Evolutionary conservation across 2,113 vertebrate genomes (phyloP), one percentile per base, ranked within the genome.

Genomic region (Merops nubicus): DNA sequence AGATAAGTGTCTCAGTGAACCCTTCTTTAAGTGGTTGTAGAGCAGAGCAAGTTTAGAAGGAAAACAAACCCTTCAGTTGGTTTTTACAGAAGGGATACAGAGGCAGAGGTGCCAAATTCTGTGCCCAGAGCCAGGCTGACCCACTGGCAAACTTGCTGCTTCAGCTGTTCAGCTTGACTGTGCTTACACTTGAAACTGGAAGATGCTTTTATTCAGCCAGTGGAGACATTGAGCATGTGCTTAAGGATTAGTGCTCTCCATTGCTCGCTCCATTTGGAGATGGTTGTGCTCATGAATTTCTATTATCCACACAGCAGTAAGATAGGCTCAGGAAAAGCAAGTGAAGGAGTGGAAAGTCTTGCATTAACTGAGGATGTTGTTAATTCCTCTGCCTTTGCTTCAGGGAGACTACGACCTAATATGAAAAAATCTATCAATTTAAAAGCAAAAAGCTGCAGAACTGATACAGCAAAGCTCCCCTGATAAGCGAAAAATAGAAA

Each of bases 381-480:
- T 83, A 72, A 81, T 75, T 53, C 64, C 34, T 45, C 80, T 60
- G 54, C 59, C 69, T 72, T 28, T 85, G 74, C 63, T 90, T 59
- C 33, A 20, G 63, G 82, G 57, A 91, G 45, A 5, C 29, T 59
- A 19, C 3, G 21, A 29, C 18, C 50, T 4, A 40, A 7, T 22
- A 53, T 26, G 22, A 47, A 64, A 70, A 45, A 65, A 34, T 7
- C 42, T 2, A 7, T 2, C 6, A 29, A 40, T 48, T 82, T 54
- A 50, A 48, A 77, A 76, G 91, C 73, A 80, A 59, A 88, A 95
- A 65, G 88, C 72, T 88, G 83, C 63, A 48, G 75, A 38, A 84
- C 43, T 43, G 38, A 40, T 11, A 15, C 0, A n/a, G 79, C 78
- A 59, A 59, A 88, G 51, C 72, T 59, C 60, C 70, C 54, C 75